These are phyloP conservation scores for Percopsis transmontana DNA, from an alignment of 2,113 vertebrate species.

Conservation along the genomic window DNA sequence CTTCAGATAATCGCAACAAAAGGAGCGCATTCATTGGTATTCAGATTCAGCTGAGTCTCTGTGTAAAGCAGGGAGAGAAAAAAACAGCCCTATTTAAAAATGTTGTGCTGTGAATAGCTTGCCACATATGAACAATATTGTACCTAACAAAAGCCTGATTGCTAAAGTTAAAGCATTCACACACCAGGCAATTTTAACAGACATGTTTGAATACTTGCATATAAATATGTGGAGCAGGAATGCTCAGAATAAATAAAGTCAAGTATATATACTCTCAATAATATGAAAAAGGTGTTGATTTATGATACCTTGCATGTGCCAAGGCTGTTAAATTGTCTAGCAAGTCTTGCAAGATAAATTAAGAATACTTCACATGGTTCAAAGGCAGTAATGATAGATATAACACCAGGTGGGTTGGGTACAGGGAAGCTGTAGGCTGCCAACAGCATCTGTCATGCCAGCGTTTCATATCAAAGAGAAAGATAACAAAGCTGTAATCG, in stretches of 20 bases:
- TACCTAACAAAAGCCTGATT: not conserved
- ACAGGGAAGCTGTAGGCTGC: not conserved
- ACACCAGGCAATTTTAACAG: no score
- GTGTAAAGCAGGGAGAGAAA: conserved; percentile 15
- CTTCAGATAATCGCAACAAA: conserved; percentile 20
- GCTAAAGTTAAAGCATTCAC: no score
- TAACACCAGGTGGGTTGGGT: conserved; percentile 29
- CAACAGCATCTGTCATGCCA: conserved; percentile 22
- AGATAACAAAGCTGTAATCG: not conserved
- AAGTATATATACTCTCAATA: conserved; percentile 11
- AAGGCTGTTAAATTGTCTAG: conserved; percentile 8
- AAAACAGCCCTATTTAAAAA: not conserved
- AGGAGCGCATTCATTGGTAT: conserved; percentile 11
- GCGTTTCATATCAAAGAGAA: conserved; percentile 29
- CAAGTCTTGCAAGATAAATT: not conserved
- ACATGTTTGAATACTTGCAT: no score
- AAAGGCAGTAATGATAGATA: not conserved
- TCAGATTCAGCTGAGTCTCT: conserved; percentile 14
- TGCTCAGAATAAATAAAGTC: no score
- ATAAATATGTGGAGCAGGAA: no score
- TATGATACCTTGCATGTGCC: not conserved
- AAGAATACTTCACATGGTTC: conserved; percentile 5
- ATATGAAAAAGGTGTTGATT: not conserved
- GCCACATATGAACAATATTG: not conserved
- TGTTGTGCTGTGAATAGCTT: no score